Percentiles rank a stretch among this genome's conserved stretches.
Conservation (phyloP, 1,140 invertebrate species). For the Nasonia giraulti region DNA sequence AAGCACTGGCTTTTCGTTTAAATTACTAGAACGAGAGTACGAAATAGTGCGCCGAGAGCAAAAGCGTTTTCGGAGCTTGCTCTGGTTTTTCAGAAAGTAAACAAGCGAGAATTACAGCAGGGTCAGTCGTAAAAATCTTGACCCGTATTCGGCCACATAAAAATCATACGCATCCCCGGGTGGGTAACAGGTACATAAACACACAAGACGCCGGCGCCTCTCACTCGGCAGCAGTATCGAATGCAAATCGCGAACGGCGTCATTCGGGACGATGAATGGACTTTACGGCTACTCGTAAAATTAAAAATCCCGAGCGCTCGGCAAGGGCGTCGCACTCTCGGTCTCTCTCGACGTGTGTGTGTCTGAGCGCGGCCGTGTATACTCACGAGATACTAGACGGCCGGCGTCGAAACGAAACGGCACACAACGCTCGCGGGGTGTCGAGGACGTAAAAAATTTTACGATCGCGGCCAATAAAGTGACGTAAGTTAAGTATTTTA, state of each 20-base stretch:
- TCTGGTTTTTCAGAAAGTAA: not conserved
- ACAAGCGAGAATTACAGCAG: not conserved
- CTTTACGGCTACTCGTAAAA: slow-evolving; percentile 52
- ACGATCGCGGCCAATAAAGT: slow-evolving; percentile 74
- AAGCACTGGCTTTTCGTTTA: not conserved
- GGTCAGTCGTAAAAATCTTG: slow-evolving; percentile 20
- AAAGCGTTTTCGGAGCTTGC: not conserved
- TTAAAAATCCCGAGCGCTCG: slow-evolving; percentile 45
- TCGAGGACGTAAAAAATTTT: slow-evolving; percentile 72
- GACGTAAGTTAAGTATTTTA: slow-evolving; percentile 68
- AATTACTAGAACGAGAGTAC: not conserved
- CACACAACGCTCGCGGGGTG: slow-evolving; percentile 45
- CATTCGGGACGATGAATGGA: slow-evolving; percentile 50
- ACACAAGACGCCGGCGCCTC: slow-evolving; percentile 33
- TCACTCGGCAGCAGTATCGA: slow-evolving; percentile 8
- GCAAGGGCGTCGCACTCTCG: not conserved
- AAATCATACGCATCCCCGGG: not conserved
- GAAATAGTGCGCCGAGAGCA: not conserved
- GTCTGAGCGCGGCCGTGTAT: not conserved
- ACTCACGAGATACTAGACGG: not conserved
- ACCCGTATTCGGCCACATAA: slow-evolving; percentile 25
- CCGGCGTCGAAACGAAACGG: slow-evolving; percentile 36
- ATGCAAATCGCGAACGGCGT: slow-evolving; percentile 44
- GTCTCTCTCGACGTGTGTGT: not conserved
- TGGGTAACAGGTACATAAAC: slow-evolving; percentile 43